phyloP scores from a whole-genome alignment of 1,140 invertebrate genomes.

The Diprion similis region DNA sequence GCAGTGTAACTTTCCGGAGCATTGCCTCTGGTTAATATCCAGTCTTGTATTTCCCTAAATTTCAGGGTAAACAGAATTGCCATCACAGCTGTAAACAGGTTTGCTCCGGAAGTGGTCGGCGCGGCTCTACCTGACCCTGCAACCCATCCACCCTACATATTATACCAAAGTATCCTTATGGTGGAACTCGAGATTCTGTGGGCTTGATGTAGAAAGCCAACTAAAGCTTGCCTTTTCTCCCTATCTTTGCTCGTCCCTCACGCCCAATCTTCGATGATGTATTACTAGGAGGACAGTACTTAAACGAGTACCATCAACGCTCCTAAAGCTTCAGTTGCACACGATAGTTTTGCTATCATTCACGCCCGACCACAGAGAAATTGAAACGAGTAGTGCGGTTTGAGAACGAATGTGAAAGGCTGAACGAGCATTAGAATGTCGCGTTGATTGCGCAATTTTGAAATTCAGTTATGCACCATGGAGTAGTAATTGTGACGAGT shows the following conservation, averaged over 20 bases:
- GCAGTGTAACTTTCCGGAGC: too few relatives aligned
- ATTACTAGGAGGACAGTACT: constrained; percentile 4
- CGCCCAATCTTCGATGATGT: constrained; percentile 8
- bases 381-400: not conserved
- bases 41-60: not conserved
- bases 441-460: too few relatives aligned
- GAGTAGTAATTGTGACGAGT: too few relatives aligned
- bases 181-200: too few relatives aligned
- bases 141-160: not conserved
- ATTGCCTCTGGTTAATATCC: not conserved
- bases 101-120: not conserved
- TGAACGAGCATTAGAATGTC: too few relatives aligned
- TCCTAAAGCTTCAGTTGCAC: not conserved
- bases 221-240: not conserved
- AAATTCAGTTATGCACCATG: too few relatives aligned
- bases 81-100: not conserved
- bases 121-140: not conserved
- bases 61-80: not conserved
- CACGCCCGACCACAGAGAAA: not conserved
- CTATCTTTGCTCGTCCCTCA: not conserved
- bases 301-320: constrained; percentile 6
- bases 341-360: not conserved
- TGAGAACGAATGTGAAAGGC: too few relatives aligned
- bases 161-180: not conserved
- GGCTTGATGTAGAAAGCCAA: too few relatives aligned